Conservation (phyloP, 2,797 vertebrate genomes). For the Austrolebias charrua region DNA sequence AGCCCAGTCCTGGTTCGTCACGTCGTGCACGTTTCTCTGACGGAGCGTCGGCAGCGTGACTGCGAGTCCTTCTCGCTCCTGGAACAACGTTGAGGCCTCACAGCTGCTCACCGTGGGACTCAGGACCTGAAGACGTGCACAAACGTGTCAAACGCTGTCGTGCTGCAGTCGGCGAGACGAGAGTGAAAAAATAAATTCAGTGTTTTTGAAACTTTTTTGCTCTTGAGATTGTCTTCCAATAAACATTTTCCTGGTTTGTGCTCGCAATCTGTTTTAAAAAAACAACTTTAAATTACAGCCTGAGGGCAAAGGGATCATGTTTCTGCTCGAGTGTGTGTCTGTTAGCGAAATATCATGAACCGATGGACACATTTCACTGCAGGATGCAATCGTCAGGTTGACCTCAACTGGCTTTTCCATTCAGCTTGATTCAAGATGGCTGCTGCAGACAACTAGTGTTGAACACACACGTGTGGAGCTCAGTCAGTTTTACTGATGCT, state of each 20-base stretch:
- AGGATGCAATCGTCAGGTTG: no score
- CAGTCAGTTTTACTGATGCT: no score
- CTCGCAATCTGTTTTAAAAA: neutral
- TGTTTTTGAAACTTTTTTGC: conserved; percentile 54
- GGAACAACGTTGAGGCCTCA: conserved; percentile 17
- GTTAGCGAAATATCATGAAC: no score
- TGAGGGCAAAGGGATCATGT: no score
- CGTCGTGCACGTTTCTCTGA: conserved; percentile 13
- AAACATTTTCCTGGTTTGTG: conserved; percentile 61
- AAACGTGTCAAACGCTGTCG: conserved; percentile 15
- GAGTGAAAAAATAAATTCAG: conserved; percentile 53
- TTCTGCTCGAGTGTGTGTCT: no score
- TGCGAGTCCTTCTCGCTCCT: conserved; percentile 30
- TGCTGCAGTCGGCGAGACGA: conserved; percentile 22
- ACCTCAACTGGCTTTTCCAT: no score
- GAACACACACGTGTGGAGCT: no score
- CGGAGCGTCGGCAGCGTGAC: conserved; percentile 68
- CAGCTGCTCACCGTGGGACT: conserved; percentile 5
- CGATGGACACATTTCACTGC: no score
- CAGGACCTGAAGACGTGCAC: conserved; percentile 12
- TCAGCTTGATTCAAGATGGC: no score
- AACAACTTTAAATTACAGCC: no score
- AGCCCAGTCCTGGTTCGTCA: conserved; percentile 20
- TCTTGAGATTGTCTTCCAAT: conserved; percentile 74
- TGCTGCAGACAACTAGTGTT: no score